Evolutionary conservation across 2,888 invertebrate species (phyloP), one percentile per base, ranked within the genome.

Genomic region (Lithophane socia): DNA sequence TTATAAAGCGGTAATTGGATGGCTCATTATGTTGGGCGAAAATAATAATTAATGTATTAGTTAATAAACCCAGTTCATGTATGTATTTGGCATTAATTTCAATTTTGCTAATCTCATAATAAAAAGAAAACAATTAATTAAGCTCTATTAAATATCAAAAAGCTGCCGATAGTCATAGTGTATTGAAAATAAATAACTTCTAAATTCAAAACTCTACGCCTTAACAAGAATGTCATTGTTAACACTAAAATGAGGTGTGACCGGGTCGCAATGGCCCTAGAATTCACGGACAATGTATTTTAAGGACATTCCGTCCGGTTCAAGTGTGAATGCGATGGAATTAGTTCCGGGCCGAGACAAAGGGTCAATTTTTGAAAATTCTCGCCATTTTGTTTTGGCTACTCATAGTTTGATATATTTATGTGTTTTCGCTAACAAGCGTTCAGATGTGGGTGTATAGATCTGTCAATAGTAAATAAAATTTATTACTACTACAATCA

Each of bases 281-380:
- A 91, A 87, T 95, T 96, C 89, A 96, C 95, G 96, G 94, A 92
- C 94, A 94, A 96, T 96, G 94, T 95, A 96, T 92, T 96, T 94
- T 94, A 93, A 94, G 92, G 92, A 92, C 91, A 94, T 94, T 94
- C 91, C 90, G 91, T 92, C 89, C 91, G 90, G 92, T 93, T 93
- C 94, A 94, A 95, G 95, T 94, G 94, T 94, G 91, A 95, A 94
- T 92, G 95, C 92, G 90, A 94, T 93, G 93, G 92, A 95, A 96
- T 96, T 96, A 76, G 96, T 94, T 93, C 92, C 95, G 93, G 91
- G 82, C 84, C 86, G 90, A 90, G 90, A 93, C 93, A 90, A 94
- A 94, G 96, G 96, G 95, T 95, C 95, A 95, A 94, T 91, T 93
- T 94, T 93, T 87, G 86, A 92, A 91, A 94, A 91, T 90, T 85